Evolutionary conservation across 2,797 vertebrate genomes (phyloP).

Genomic region (Babyrousa celebensis): DNA sequence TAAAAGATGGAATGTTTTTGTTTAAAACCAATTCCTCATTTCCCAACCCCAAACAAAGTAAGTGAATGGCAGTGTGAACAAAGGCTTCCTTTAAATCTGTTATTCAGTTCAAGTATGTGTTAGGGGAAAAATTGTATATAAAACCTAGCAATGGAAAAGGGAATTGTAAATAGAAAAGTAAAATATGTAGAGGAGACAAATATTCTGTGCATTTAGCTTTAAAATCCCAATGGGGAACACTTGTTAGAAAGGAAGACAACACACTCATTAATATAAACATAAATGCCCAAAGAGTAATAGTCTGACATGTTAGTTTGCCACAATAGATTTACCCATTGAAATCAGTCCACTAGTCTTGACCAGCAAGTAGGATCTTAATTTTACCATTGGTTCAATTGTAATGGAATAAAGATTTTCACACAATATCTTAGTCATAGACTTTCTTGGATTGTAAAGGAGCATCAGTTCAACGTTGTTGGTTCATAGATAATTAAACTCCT

Average conservation of each 20-base stretch:
- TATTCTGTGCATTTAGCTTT: slow-evolving; percentile 71
- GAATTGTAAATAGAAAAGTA: slow-evolving; percentile 84
- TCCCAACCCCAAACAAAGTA: slow-evolving; percentile 59
- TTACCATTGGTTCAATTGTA: slow-evolving; percentile 85
- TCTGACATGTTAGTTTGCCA: slow-evolving; percentile 63
- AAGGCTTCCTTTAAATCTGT: slow-evolving; percentile 82
- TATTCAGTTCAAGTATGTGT: slow-evolving; percentile 85
- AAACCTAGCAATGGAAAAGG: slow-evolving; percentile 81
- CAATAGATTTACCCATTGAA: slow-evolving; percentile 74
- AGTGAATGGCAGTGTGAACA: slow-evolving; percentile 75
- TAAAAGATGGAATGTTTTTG: slow-evolving; percentile 76
- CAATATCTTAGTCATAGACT: slow-evolving; percentile 83
- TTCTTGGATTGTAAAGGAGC: slow-evolving; percentile 78
- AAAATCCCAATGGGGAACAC: slow-evolving; percentile 79
- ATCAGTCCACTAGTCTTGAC: slow-evolving; percentile 80
- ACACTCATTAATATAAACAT: slow-evolving; percentile 79
- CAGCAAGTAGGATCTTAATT: slow-evolving; percentile 83
- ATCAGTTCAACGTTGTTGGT: background rate
- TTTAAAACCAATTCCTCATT: slow-evolving; percentile 73
- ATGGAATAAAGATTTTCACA: slow-evolving; percentile 83
- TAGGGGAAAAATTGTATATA: slow-evolving; percentile 85
- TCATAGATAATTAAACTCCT: slow-evolving; percentile 77
- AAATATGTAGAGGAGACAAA: slow-evolving; percentile 84
- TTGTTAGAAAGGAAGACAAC: slow-evolving; percentile 78
- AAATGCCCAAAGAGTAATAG: slow-evolving; percentile 80